Conservation (phyloP, 1,140 invertebrate species). For the Mya arenaria region DNA sequence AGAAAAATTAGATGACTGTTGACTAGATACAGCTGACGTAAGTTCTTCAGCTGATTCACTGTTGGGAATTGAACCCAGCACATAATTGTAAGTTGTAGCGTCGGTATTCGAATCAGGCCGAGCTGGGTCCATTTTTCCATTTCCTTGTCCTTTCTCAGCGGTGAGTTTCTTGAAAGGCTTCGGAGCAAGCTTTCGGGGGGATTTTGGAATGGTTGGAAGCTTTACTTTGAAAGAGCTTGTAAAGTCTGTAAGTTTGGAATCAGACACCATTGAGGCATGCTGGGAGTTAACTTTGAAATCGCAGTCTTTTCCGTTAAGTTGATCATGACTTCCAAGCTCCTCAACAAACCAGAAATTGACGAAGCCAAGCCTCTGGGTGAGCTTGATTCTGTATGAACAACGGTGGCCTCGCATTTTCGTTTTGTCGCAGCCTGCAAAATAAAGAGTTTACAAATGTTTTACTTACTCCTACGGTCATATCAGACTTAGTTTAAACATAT, state of each 20-base stretch:
- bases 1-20: background rate
- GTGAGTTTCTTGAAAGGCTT: background rate
- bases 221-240: slow-evolving; percentile 20
- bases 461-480: no score
- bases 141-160: slow-evolving; percentile 4
- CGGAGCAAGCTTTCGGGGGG: slow-evolving; percentile 27
- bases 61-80: slow-evolving; percentile 37
- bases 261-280: background rate
- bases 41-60: slow-evolving; percentile 10
- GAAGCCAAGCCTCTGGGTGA: slow-evolving; percentile 76
- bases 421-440: slow-evolving; percentile 76
- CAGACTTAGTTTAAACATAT: no score
- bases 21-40: background rate
- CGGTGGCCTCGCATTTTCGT: slow-evolving; percentile 76
- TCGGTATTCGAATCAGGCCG: no score
- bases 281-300: slow-evolving; percentile 54
- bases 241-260: background rate
- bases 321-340: slow-evolving; percentile 73
- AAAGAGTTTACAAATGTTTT: no score
- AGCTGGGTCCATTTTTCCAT: no score
- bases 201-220: slow-evolving; percentile 9
- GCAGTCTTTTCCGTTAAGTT: slow-evolving; percentile 54
- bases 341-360: slow-evolving; percentile 78
- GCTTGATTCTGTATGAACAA: slow-evolving; percentile 76
- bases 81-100: slow-evolving; percentile 52